Evolutionary conservation across 2,888 invertebrate species (phyloP).

Genomic region (Meloe dianella): DNA sequence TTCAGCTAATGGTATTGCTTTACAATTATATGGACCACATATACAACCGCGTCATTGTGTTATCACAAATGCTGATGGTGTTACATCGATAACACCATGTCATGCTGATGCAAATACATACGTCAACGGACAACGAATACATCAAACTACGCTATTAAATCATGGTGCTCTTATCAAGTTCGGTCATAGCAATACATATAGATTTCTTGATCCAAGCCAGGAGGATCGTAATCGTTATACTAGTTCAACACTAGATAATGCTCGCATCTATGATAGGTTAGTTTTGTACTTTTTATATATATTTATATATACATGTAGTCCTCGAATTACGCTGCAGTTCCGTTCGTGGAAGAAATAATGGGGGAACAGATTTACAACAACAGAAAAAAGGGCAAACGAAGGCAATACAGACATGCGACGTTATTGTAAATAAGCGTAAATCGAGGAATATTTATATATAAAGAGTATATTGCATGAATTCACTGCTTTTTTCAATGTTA

Average conservation of each 20-base stretch:
- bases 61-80: slow-evolving; percentile 87
- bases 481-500: slow-evolving; percentile 22
- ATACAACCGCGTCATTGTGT: slow-evolving; percentile 95
- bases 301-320: neutral
- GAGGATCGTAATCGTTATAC: slow-evolving; percentile 81
- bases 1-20: slow-evolving; percentile 77
- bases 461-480: slow-evolving; percentile 11
- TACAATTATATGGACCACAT: slow-evolving; percentile 87
- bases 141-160: slow-evolving; percentile 89
- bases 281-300: slow-evolving; percentile 34
- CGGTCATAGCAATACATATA: slow-evolving; percentile 84
- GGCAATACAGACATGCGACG: too few relatives aligned
- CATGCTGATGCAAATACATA: slow-evolving; percentile 93
- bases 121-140: slow-evolving; percentile 90
- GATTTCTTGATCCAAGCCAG: slow-evolving; percentile 82
- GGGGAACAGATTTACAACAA: too few relatives aligned
- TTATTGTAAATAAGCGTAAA: too few relatives aligned
- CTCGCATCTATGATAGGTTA: slow-evolving; percentile 84
- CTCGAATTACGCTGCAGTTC: too few relatives aligned
- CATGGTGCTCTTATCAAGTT: slow-evolving; percentile 86
- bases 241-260: slow-evolving; percentile 62
- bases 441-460: too few relatives aligned
- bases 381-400: too few relatives aligned
- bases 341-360: too few relatives aligned
- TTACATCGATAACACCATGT: slow-evolving; percentile 92